Conservation (phyloP, 2,797 vertebrate genomes). For the Onychomys torridus region DNA sequence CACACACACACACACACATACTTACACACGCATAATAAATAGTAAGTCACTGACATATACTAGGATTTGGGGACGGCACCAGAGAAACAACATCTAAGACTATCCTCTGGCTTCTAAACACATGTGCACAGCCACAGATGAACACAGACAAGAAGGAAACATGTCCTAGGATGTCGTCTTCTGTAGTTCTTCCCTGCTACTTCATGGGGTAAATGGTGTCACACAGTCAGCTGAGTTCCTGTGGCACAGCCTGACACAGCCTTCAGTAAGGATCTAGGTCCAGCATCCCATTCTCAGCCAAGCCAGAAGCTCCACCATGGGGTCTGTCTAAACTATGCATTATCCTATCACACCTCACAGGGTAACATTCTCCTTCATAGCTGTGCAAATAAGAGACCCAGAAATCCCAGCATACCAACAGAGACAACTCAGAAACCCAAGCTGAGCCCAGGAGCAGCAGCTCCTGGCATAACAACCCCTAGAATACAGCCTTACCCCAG, state of each 20-base stretch:
- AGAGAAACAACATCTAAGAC: not conserved
- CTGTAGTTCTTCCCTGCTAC: not conserved
- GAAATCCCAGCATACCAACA: no score
- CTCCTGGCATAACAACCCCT: not conserved
- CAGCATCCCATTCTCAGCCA: fast-evolving
- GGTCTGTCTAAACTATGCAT: not conserved
- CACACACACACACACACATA: not conserved
- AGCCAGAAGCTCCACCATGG: not conserved
- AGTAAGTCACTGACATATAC: not conserved
- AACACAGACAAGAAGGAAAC: not conserved
- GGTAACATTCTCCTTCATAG: not conserved
- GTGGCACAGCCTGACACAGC: not conserved
- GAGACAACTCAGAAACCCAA: not conserved
- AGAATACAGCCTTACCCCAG: not conserved
- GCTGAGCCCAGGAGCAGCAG: not conserved
- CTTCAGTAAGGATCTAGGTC: fast-evolving
- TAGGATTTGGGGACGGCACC: not conserved
- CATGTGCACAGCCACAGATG: not conserved
- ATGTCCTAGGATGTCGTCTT: not conserved
- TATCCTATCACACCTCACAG: not conserved
- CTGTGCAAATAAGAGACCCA: not conserved
- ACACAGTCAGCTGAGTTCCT: fast-evolving
- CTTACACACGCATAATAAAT: not conserved
- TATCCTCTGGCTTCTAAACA: not conserved
- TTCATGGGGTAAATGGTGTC: not conserved